These are phyloP conservation scores for Manis pentadactyla DNA, from an alignment of 2,797 vertebrate genomes.

Conservation along the genomic window DNA sequence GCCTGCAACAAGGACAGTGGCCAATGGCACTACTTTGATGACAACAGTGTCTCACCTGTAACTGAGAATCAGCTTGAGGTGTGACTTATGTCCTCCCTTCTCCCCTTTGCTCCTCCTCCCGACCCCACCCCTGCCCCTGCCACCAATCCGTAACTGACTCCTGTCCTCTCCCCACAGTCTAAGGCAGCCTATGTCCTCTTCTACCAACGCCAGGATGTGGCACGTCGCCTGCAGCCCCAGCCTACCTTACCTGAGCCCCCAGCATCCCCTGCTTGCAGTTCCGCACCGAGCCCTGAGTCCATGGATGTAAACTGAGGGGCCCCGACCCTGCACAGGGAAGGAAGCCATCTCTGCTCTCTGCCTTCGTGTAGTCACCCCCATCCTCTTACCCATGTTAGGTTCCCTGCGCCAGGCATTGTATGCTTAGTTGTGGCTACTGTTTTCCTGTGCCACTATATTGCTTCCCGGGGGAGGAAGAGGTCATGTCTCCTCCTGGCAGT, in stretches of 20 bases:
- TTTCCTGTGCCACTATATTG: slow-evolving; percentile 60
- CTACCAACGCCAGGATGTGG: slow-evolving; percentile 93
- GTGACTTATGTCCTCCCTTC: not conserved
- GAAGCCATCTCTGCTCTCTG: not conserved
- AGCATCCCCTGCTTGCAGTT: slow-evolving; percentile 71
- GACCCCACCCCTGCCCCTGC: rapidly evolving
- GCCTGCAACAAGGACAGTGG: slow-evolving; percentile 93
- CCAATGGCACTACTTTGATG: slow-evolving; percentile 95
- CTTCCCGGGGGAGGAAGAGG: slow-evolving; percentile 15
- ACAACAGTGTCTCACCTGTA: slow-evolving; percentile 93
- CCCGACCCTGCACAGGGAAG: not conserved
- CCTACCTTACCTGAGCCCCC: slow-evolving; percentile 17
- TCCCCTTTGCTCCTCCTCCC: not conserved
- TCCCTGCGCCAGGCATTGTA: slow-evolving; percentile 12
- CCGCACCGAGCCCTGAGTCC: slow-evolving; percentile 34
- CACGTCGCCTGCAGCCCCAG: slow-evolving; percentile 85
- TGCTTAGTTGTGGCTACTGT: slow-evolving; percentile 65
- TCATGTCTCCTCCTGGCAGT: not conserved
- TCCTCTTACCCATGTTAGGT: not conserved
- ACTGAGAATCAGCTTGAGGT: slow-evolving; percentile 93
- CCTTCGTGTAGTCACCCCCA: not conserved
- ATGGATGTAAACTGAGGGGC: slow-evolving; percentile 70
- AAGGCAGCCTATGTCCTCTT: slow-evolving; percentile 94
- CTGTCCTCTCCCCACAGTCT: slow-evolving; percentile 85
- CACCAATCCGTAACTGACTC: not conserved